Base-by-base conservation (phyloP, 2,888 invertebrate genomes). In the Lobophora halterata region DNA sequence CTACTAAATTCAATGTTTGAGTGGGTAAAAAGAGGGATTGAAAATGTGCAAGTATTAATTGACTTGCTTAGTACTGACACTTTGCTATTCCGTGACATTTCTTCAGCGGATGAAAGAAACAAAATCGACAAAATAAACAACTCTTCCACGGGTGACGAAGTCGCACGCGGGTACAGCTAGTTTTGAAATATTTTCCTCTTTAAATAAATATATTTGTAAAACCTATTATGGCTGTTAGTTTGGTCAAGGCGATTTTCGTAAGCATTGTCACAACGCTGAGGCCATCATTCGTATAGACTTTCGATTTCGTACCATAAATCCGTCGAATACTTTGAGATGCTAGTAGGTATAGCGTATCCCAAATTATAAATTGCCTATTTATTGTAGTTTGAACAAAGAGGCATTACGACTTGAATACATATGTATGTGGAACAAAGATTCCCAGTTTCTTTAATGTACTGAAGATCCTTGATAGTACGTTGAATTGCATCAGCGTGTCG, bases 181-280 rank as follows among this genome's bases (percentile, higher is more conserved):
- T 80, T 79, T 71, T 59, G 78, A 65, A 78, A 79, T 71, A 61
- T 65, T 65, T 65, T 63, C 62, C 57, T 68, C 62, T 71, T 71
- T 66, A 66, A 64, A 74, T 73, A 65, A 72, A 79, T 76, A 74
- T 82, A 74, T 85, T 83, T 85, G 78, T 71, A 58, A 60, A 74
- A 78, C 62, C 58, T 70, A 72, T 83, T 81, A 77, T 77, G 62
- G 49, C 69, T 61, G 66, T 72, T 76, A 73, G 71, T 65, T 74
- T 70, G 74, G 74, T 77, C 82, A 85, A 85, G 83, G 81, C 49
- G 57, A 55, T 79, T 79, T 79, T 82, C 74, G 78, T 74, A 75
- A 80, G 65, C 59, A 68, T 71, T 75, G 70, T 71, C 71, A 72
- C 66, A 68, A 58, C 54, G 58, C 47, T 52, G 43, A 43, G 49